These are phyloP conservation scores for Anorthoa munda DNA, from an alignment of 2,888 invertebrate species.

Conservation along the genomic window DNA sequence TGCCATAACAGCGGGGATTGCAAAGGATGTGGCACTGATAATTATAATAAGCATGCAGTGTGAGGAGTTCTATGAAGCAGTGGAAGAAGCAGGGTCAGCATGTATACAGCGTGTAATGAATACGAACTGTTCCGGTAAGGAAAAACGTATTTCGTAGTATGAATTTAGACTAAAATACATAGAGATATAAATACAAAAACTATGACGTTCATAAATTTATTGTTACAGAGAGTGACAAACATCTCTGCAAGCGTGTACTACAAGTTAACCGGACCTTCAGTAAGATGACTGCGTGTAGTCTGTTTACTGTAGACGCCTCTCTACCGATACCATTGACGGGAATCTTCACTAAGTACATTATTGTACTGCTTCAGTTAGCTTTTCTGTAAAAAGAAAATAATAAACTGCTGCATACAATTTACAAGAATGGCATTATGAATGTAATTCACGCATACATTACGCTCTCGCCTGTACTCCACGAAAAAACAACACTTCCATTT, in stretches of 20 bases:
- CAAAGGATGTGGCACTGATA: background rate
- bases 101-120: slow-evolving; percentile 18
- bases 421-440: too few species aligned
- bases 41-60: slow-evolving; percentile 5
- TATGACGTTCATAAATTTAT: background rate
- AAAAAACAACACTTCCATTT: too few species aligned
- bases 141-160: background rate
- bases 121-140: slow-evolving; percentile 4
- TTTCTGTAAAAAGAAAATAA: background rate
- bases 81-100: slow-evolving; percentile 9
- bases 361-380: slow-evolving; percentile 23
- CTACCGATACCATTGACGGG: slow-evolving; percentile 7
- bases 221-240: slow-evolving; percentile 2
- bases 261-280: slow-evolving; percentile 28
- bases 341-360: background rate
- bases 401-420: too few species aligned
- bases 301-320: slow-evolving; percentile 29
- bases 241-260: slow-evolving; percentile 22
- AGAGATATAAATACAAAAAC: too few species aligned
- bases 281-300: slow-evolving; percentile 31
- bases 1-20: too few species aligned
- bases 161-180: background rate
- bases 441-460: too few species aligned
- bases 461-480: too few species aligned
- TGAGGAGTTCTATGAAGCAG: slow-evolving; percentile 13